A percentile compares a stretch with the other conserved stretches of the same genome.
phyloP scores from a whole-genome alignment of 2,113 vertebrate genomes.

The Sebastes fasciatus region DNA sequence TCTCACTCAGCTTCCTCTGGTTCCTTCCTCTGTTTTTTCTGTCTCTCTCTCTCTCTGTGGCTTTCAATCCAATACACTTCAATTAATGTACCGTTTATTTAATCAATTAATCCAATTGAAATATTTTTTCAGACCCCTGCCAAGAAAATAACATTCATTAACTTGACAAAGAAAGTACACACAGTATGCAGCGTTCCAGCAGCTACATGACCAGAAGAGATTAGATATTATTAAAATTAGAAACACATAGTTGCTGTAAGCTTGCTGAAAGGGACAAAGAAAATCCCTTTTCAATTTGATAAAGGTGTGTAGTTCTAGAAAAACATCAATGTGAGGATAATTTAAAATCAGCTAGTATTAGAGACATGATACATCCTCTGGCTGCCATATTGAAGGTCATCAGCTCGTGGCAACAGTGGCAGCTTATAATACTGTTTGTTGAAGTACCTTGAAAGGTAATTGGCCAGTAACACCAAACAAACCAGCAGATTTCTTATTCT shows the following conservation, averaged over 20 bases:
- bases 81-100: conserved; percentile 43
- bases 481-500: background rate
- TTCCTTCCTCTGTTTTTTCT: background rate
- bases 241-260: conserved; percentile 1
- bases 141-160: conserved; percentile 25
- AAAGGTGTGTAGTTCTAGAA: background rate
- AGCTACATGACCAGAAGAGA: conserved; percentile 16
- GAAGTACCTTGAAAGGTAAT: conserved; percentile 1
- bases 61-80: background rate
- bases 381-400: conserved; percentile 13
- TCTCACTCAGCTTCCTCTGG: conserved; percentile 17
- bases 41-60: no score
- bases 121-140: background rate
- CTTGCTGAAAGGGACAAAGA: conserved; percentile 9
- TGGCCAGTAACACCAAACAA: background rate
- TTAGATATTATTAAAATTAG: background rate
- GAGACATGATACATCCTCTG: conserved; percentile 12
- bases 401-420: background rate
- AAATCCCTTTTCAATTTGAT: background rate
- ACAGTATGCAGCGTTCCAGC: background rate
- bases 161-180: conserved; percentile 10
- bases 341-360: background rate
- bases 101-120: conserved; percentile 48
- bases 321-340: background rate
- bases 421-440: conserved; percentile 1